Percentiles rank a stretch among this genome's conserved stretches.
These are phyloP conservation scores for Jaculus jaculus DNA, from an alignment of 2,113 vertebrate genomes.

Conservation along the genomic window DNA sequence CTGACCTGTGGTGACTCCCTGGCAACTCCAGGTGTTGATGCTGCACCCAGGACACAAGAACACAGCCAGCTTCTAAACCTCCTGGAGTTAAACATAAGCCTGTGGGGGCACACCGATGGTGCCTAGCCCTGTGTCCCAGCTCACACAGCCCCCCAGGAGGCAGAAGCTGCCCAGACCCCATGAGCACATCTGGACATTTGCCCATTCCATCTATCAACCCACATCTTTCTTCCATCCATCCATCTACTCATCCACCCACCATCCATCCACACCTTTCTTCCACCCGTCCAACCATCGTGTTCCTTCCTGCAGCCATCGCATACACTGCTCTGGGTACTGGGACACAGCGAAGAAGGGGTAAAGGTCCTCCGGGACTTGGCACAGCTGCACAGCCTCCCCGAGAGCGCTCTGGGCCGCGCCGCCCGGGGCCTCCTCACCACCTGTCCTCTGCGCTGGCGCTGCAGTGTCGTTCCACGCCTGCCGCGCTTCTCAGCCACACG, in stretches of 20 bases:
- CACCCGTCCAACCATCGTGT: accelerated
- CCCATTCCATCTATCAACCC: accelerated
- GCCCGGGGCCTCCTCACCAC: too few relatives aligned
- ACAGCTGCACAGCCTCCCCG: not conserved
- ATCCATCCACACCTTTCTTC: too few relatives aligned
- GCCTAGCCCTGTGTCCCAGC: not conserved
- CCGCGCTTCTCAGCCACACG: not conserved
- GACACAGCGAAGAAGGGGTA: not conserved
- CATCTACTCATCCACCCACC: not conserved
- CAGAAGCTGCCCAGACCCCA: too few relatives aligned
- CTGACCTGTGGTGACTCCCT: not conserved
- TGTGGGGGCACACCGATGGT: accelerated
- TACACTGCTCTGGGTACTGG: not conserved
- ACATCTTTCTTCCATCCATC: not conserved
- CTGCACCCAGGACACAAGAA: not conserved
- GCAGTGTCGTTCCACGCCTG: too few relatives aligned
- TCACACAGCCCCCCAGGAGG: not conserved
- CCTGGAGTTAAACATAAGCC: accelerated
- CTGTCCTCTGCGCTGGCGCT: too few relatives aligned
- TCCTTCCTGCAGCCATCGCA: not conserved
- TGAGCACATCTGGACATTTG: accelerated
- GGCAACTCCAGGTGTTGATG: accelerated
- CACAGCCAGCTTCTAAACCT: too few relatives aligned
- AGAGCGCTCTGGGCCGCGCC: too few relatives aligned
- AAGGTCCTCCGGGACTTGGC: not conserved